Conservation (phyloP, 2,888 invertebrate species). For the Epistrophe eligans region DNA sequence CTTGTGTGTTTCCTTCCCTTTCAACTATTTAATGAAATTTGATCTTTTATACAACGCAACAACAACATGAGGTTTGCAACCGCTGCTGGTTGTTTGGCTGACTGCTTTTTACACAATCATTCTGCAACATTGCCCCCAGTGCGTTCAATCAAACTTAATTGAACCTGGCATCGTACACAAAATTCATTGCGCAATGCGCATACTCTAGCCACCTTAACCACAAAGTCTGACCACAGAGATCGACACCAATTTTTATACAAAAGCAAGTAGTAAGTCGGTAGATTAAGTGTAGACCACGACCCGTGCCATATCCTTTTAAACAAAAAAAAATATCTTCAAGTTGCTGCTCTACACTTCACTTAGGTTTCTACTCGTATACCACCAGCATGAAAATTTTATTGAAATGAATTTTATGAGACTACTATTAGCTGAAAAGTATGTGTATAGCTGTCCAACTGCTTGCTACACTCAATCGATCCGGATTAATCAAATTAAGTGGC, state of each 20-base stretch:
- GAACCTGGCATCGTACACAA: conserved; percentile 69
- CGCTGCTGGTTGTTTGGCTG: conserved; percentile 3
- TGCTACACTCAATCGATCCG: conserved; percentile 45
- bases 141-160: conserved; percentile 71
- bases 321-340: conserved; percentile 30
- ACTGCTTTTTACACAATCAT: conserved; percentile 25
- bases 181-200: conserved; percentile 70
- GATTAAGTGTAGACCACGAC: conserved; percentile 22
- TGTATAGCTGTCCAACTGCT: neutral
- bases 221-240: conserved; percentile 34
- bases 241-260: conserved; percentile 46
- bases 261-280: conserved; percentile 6
- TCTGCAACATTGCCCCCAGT: conserved; percentile 56
- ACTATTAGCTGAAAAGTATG: conserved; percentile 16
- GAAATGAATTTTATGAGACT: conserved; percentile 48
- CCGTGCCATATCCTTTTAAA: conserved; percentile 57
- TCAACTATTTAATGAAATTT: neutral
- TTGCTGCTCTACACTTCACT: conserved; percentile 16
- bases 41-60: neutral
- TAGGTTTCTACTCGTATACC: neutral
- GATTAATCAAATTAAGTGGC: conserved; percentile 71
- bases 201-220: conserved; percentile 28
- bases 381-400: conserved; percentile 27
- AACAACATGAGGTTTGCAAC: conserved; percentile 37
- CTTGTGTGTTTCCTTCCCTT: too few species aligned